Base-by-base conservation (phyloP, 2,888 invertebrate species). In the Agonopterix arenella region DNA sequence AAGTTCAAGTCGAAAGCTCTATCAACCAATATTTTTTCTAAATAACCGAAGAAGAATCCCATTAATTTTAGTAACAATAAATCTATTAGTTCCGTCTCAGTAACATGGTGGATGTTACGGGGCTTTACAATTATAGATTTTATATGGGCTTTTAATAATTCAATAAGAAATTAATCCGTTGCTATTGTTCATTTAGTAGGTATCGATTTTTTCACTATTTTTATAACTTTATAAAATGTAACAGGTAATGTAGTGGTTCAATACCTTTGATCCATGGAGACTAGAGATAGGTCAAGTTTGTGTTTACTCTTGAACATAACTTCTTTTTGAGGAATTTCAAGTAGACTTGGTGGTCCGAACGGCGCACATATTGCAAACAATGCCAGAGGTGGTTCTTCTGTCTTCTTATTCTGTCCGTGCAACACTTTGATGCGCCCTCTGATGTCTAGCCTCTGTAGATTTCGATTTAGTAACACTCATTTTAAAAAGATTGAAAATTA, bases 271-370 rank as follows among this genome's bases (percentile, higher is more conserved):
- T 99, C 99, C 97, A 99, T 98, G 44, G 98, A 98, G 62, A 98
- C 96, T 59, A 98, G 92, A 55, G 97, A 95, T 52, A 99, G 92
- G 85, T 99, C 99, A 68, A 99, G 92, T 79, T 98, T 98, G 90
- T 99, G 99, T 90, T 99, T 99, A 80, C 98, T 98, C 88, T 99
- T 99, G 90, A 99, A 98, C 95, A 99, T 98, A 66, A 98, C 96
- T 88, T 99, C 99, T 79, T 99, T 98, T 75, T 98, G 97, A 4
- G 98, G 98, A 60, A 98, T 96, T 83, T 99, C 99, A 51, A 98
- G 91, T 48, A 98, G 89, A 51, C 98, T 98, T 16, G 99, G 98
- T 10, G 99, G 99, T 0, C 99, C 99, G 73, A 99, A 99, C 0
- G 99, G 99, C 2, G 98, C 99, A 86, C 99, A 99, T 51, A 99